A percentile compares a stretch with the other conserved stretches of the same genome.
Evolutionary conservation across 2,113 vertebrate species (phyloP).

Genomic region (Andinoacara biseriatus): DNA sequence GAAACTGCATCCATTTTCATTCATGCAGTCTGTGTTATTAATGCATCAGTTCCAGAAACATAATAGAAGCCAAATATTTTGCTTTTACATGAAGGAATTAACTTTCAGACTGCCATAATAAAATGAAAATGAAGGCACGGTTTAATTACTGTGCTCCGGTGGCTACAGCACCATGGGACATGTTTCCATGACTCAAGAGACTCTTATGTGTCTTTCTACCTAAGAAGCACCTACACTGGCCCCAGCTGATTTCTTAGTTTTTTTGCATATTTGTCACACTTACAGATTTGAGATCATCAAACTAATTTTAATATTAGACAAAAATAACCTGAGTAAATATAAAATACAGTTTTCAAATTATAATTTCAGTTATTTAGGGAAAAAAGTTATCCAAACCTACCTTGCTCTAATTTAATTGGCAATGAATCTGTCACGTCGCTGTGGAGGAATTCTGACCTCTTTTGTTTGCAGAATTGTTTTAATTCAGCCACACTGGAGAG

Average conservation of each 20-base stretch:
- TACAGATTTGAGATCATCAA: neutral
- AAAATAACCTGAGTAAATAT: too few relatives aligned
- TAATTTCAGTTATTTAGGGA: too few relatives aligned
- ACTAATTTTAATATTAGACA: neutral
- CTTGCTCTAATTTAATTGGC: neutral
- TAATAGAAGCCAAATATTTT: neutral
- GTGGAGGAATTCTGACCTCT: neutral
- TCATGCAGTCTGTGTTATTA: neutral
- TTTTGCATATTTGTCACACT: neutral
- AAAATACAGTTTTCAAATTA: too few relatives aligned
- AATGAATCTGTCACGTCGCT: neutral
- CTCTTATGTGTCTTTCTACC: neutral
- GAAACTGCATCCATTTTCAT: rapidly evolving
- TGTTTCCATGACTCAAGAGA: neutral
- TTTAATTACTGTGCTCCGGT: neutral
- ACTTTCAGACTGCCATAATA: neutral
- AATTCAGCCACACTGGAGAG: neutral
- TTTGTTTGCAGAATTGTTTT: neutral
- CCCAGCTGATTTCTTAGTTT: neutral
- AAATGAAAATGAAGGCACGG: neutral
- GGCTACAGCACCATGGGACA: neutral
- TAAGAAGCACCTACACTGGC: neutral
- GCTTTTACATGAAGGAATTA: neutral
- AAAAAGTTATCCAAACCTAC: too few relatives aligned
- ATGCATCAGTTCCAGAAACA: neutral